phyloP scores from a whole-genome alignment of 1,140 invertebrate genomes.

The Trichonephila inaurata region DNA sequence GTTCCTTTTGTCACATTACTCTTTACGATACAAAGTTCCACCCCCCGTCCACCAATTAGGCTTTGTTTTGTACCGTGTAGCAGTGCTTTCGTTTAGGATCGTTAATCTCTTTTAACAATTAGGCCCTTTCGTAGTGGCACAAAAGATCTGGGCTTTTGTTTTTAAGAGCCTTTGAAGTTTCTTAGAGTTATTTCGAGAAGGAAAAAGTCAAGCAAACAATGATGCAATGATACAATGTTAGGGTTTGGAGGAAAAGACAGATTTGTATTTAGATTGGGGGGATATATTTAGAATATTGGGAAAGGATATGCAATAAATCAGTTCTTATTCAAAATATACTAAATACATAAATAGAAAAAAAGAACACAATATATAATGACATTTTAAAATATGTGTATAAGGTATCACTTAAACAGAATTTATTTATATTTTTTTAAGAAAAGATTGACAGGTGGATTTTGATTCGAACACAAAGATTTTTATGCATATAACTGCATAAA shows the following conservation, averaged over 20 bases:
- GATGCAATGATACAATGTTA: not conserved
- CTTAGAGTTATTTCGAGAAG: not conserved
- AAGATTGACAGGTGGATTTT: too few relatives aligned
- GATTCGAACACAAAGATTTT: too few relatives aligned
- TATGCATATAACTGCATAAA: too few relatives aligned
- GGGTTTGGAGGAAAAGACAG: not conserved
- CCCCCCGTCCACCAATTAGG: not conserved
- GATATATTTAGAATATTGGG: not conserved
- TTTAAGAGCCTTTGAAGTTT: slow-evolving; percentile 22
- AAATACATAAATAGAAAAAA: too few relatives aligned
- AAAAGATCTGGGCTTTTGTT: not conserved
- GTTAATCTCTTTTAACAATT: slow-evolving; percentile 50
- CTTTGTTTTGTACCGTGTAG: slow-evolving; percentile 28
- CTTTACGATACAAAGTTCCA: slow-evolving; percentile 15
- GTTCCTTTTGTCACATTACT: slow-evolving; percentile 49
- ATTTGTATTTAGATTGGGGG: not conserved
- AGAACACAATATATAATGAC: too few relatives aligned
- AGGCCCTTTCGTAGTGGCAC: not conserved
- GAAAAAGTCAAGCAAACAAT: not conserved
- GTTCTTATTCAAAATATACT: too few relatives aligned
- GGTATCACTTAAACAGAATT: too few relatives aligned
- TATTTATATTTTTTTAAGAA: too few relatives aligned
- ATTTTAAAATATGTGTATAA: too few relatives aligned
- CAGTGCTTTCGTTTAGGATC: not conserved
- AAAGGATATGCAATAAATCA: not conserved